Evolutionary conservation across 2,797 vertebrate genomes (phyloP).

Genomic region (Manis crassicaudata): DNA sequence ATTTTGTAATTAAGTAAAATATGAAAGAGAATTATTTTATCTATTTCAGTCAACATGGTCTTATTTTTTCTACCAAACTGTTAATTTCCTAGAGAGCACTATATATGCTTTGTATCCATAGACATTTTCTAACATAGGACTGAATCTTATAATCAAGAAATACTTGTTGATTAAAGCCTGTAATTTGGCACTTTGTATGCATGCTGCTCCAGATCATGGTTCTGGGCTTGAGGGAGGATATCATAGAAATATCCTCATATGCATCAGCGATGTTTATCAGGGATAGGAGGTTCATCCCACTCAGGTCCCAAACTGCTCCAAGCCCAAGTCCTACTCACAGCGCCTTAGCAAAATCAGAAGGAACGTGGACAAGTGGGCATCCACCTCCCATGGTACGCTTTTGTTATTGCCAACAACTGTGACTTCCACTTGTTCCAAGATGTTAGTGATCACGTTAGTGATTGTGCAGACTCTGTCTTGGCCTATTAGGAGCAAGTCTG

Average conservation of each 20-base stretch:
- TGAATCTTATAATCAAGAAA: background rate
- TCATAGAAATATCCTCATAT: background rate
- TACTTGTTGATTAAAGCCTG: background rate
- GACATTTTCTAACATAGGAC: background rate
- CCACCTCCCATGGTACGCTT: background rate
- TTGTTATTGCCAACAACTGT: background rate
- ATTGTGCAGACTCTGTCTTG: background rate
- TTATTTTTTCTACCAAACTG: background rate
- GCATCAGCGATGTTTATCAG: background rate
- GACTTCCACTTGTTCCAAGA: background rate
- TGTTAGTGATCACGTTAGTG: too few species aligned
- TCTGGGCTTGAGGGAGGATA: background rate
- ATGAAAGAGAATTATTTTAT: background rate
- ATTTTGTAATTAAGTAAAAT: conserved; percentile 38
- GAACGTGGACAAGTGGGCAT: accelerated
- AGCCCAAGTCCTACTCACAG: too few species aligned
- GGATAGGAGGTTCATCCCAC: background rate
- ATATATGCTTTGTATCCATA: background rate
- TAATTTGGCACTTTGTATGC: background rate
- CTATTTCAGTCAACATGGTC: background rate
- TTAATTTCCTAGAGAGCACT: background rate
- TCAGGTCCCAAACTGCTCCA: background rate
- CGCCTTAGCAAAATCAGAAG: background rate
- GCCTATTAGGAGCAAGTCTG: background rate
- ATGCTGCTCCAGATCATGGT: background rate